A percentile compares a stretch with the other conserved stretches of the same genome.
These are phyloP conservation scores for Arge pagana DNA, from an alignment of 2,888 invertebrate genomes.

Conservation along the genomic window DNA sequence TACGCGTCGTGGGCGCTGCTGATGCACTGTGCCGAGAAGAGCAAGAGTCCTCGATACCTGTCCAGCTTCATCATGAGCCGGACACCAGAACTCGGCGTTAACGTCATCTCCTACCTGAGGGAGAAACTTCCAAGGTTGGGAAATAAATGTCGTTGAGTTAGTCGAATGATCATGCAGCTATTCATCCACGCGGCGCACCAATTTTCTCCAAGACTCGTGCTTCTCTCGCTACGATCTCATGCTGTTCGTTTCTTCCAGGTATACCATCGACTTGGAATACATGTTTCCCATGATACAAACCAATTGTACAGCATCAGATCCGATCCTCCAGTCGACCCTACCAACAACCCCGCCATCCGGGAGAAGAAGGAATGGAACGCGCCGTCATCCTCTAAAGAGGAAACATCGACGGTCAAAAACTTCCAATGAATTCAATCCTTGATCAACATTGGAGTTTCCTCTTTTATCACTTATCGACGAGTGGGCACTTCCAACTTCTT, in stretches of 20 bases:
- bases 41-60: conserved; percentile 75
- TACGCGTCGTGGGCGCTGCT: conserved; percentile 82
- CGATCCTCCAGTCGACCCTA: conserved; percentile 49
- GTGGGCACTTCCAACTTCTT: too few relatives aligned
- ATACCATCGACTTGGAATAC: conserved; percentile 83
- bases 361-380: conserved; percentile 38
- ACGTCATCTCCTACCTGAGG: conserved; percentile 76
- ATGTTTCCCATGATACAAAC: conserved; percentile 82
- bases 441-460: too few relatives aligned
- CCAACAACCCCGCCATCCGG: conserved; percentile 42
- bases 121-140: conserved; percentile 70
- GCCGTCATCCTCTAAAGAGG: conserved; percentile 60
- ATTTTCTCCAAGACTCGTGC: too few relatives aligned
- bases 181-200: too few relatives aligned
- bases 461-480: too few relatives aligned
- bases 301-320: conserved; percentile 62
- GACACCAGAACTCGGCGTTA: conserved; percentile 64
- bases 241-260: conserved; percentile 57
- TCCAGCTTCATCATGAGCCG: conserved; percentile 82
- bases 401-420: conserved; percentile 42
- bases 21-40: conserved; percentile 85
- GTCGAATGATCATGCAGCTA: too few relatives aligned
- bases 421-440: not conserved
- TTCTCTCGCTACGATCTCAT: too few relatives aligned
- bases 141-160: too few relatives aligned